These are phyloP conservation scores for Phrynosoma blainvillii DNA, from an alignment of 2,113 vertebrate species.

Conservation along the genomic window DNA sequence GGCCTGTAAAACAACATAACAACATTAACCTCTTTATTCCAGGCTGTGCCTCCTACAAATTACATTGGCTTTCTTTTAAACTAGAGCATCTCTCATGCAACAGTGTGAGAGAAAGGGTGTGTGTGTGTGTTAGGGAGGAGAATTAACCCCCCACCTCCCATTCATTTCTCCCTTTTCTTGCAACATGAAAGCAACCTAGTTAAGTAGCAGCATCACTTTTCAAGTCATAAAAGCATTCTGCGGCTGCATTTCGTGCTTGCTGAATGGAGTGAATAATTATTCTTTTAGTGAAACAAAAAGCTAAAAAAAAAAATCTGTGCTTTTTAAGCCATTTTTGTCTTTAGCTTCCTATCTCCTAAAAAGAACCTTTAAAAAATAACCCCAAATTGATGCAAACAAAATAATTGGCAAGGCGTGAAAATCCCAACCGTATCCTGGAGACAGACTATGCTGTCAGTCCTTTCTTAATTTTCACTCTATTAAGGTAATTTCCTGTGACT, in stretches of 20 bases:
- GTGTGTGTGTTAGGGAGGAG: constrained; percentile 5
- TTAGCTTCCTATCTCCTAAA: constrained; percentile 61
- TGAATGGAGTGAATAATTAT: constrained; percentile 58
- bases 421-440: constrained; percentile 72
- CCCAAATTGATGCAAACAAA: constrained; percentile 75
- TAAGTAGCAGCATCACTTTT: constrained; percentile 67
- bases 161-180: constrained; percentile 61
- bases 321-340: constrained; percentile 62
- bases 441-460: constrained; percentile 57
- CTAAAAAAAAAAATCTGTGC: constrained; percentile 41
- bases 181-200: constrained; percentile 59
- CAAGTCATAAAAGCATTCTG: constrained; percentile 57
- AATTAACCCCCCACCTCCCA: constrained; percentile 62
- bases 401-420: constrained; percentile 78
- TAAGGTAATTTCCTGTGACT: constrained; percentile 80
- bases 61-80: constrained; percentile 47
- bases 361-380: constrained; percentile 68
- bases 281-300: constrained; percentile 71
- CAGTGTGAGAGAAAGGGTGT: constrained; percentile 21
- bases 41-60: constrained; percentile 53
- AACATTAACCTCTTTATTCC: constrained; percentile 57
- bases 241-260: constrained; percentile 46
- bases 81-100: constrained; percentile 56
- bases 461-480: constrained; percentile 85
- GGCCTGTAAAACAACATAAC: constrained; percentile 30